Evolutionary conservation across 64 coral and sea anemone genomes (phyloP), one percentile per base, ranked within the genome.

Genomic region (Pocillopora damicornis): DNA sequence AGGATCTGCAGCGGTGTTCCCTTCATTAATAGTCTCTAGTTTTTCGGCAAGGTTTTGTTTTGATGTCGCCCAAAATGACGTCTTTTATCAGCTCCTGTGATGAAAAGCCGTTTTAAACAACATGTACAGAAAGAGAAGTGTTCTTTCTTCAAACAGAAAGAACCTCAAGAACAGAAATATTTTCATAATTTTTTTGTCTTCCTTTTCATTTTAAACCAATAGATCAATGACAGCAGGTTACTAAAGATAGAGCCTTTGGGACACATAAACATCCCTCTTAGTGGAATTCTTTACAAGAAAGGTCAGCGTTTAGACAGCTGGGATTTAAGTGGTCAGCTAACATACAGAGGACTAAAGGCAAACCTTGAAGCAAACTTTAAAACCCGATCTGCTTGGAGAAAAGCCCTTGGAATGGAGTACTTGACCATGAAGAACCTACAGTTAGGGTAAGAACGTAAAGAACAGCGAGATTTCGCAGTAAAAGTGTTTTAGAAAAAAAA

Each of bases 351-450:
- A 35, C 13, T 58, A 25, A 76, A 75, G 11, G 77, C 87, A 0
- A 51, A 86, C 15, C 26, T 99, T 20, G 57, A 86, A 13, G 97
- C 93, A 26, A 59, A 90, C 37, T 93, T 99, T 74, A 72, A 87
- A 61, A 89, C 90, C 30, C 15, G 90, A 14, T 57, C 87, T 14
- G 58, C 77, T 15, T 99, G 97, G 97, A 76, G 36, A 8, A 90
- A 88, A 3, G 93, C 97, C 10, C 93, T 99, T 88, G 93, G 93
- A 0, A 78, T 95, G 30, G 67, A 81, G 14, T 60, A 88, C 58
- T 89, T 99, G 26, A 90, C 93, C 9, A 51, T 95, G 20, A 99
- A 81, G 25, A 92, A 95, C 17, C 77, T 99, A 18, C 83, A 60
- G 51, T 57, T 91, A 73, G 92, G 97, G 97, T 99, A 91, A 72